Base-by-base conservation (phyloP, 2,113 vertebrate genomes). In the Heliornis fulica region DNA sequence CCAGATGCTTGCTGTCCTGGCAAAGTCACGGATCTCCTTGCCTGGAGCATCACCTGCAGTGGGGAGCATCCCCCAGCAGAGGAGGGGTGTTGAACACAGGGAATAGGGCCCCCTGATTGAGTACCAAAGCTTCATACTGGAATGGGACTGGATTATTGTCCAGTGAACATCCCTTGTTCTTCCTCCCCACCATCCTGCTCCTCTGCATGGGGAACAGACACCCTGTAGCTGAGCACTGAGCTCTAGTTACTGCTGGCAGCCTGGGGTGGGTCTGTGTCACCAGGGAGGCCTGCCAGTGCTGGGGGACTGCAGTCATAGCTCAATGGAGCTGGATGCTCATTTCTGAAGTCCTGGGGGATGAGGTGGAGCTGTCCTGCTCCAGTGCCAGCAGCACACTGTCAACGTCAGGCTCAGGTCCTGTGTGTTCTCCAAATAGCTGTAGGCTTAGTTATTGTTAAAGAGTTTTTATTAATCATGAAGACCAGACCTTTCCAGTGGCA, bases 1-100 rank as follows among this genome's bases (percentile, higher is more conserved):
- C 87, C 78, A 26, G 78, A 2, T 15, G 36, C n/a, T 48, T 14
- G 0, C 36, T 36, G 45, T 63, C 43, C 32, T 1, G 0, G 51
- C 38, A 18, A 11, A 48, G 59, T 14, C 26, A 20, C 0, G 2
- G 19, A 34, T 43, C 63, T 51, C 5, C 11, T 4, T 7, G 18
- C 0, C 2, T 0, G 59, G 63, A 84, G 40, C 60, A 50, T 70
- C 69, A 7, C 54, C 41, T 53, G 68, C 10, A 2, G 20, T 3
- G 18, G 13, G 29, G 57, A 59, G n/a, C 56, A 43, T 20, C 66
- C 3, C 1, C 36, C 19, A 41, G 2, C 8, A 15, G 43, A 1
- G 17, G 20, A 59, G 56, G 32, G 64, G n/a, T 28, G 41, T 68
- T 8, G 0, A 32, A 36, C 1, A 0, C 1, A 0, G 2, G 53